Percentiles rank a stretch among this genome's conserved stretches.
These are phyloP conservation scores for Drosophila pachea DNA, from an alignment of 1,140 invertebrate genomes.

Conservation along the genomic window DNA sequence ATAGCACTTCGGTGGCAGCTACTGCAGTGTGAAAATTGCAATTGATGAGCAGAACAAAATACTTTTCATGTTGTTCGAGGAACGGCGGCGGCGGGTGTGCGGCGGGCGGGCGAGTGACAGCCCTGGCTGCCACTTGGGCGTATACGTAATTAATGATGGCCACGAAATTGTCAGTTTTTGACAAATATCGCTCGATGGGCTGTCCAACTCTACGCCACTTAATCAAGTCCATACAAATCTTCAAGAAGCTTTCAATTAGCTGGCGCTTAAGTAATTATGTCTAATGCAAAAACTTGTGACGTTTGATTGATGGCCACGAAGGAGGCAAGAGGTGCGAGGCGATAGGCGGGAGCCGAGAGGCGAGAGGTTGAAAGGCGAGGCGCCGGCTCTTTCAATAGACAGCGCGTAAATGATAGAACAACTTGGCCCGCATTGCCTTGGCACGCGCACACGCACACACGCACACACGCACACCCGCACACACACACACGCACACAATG, in stretches of 20 bases:
- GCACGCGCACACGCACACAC: constrained; percentile 5
- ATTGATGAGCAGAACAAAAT: constrained; percentile 23
- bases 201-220: constrained; percentile 53
- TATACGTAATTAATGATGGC: constrained; percentile 65
- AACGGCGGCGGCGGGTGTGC: constrained; percentile 2
- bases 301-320: constrained; percentile 44
- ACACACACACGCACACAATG: constrained; percentile 49
- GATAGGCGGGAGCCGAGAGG: no score
- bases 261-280: constrained; percentile 66
- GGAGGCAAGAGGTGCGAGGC: neutral
- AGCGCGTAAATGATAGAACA: neutral
- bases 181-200: constrained; percentile 58
- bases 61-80: constrained; percentile 42
- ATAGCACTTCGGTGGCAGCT: constrained; percentile 46
- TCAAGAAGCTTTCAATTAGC: constrained; percentile 68
- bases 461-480: constrained; percentile 40
- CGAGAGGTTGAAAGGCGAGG: no score
- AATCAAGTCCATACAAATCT: constrained; percentile 63
- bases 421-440: constrained; percentile 10
- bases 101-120: constrained; percentile 9
- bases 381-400: constrained; percentile 7
- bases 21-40: constrained; percentile 38
- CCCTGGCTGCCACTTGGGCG: constrained; percentile 24
- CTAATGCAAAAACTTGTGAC: constrained; percentile 20
- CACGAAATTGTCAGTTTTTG: constrained; percentile 60